A percentile compares a stretch with the other conserved stretches of the same genome.
Conservation (phyloP, 2,888 invertebrate species). For the Pyrrhia umbra region DNA sequence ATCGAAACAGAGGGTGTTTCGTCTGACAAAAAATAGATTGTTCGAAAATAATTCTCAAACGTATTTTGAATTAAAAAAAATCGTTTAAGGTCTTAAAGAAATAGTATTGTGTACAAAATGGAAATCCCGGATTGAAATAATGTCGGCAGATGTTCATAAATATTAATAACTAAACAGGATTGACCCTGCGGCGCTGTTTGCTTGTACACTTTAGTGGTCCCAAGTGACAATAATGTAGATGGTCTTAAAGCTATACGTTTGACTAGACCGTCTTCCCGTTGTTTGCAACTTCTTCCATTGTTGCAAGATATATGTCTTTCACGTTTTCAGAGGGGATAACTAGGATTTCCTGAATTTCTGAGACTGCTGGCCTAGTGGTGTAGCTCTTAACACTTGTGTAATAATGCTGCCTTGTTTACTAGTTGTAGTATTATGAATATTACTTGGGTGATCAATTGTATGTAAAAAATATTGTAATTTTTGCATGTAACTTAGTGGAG, state of each 20-base stretch:
- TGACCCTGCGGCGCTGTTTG: conserved; percentile 31
- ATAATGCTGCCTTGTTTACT: conserved; percentile 21
- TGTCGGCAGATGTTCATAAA: conserved; percentile 66
- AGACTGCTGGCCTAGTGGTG: conserved; percentile 2
- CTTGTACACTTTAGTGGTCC: conserved; percentile 52
- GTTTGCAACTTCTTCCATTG: conserved; percentile 30
- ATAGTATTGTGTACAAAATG: conserved; percentile 66
- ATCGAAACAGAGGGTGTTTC: conserved; percentile 56
- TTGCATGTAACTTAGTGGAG: too few relatives aligned
- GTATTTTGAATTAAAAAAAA: conserved; percentile 69
- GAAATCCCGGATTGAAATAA: conserved; percentile 62
- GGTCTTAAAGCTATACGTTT: conserved; percentile 38
- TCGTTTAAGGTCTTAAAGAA: conserved; percentile 66
- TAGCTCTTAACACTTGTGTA: conserved; percentile 4
- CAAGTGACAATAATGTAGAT: conserved; percentile 47
- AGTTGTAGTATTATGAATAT: too few relatives aligned
- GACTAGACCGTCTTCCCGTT: conserved; percentile 19
- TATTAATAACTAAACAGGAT: conserved; percentile 61
- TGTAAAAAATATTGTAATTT: too few relatives aligned
- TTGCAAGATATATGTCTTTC: conserved; percentile 28
- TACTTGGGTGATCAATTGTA: too few relatives aligned
- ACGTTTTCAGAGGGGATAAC: conserved; percentile 16
- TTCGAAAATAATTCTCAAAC: conserved; percentile 62
- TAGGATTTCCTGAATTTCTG: conserved; percentile 32
- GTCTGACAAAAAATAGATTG: conserved; percentile 60